A percentile compares a stretch with the other conserved stretches of the same genome.
Evolutionary conservation across 2,113 vertebrate species (phyloP).

Genomic region (Callipepla californica): DNA sequence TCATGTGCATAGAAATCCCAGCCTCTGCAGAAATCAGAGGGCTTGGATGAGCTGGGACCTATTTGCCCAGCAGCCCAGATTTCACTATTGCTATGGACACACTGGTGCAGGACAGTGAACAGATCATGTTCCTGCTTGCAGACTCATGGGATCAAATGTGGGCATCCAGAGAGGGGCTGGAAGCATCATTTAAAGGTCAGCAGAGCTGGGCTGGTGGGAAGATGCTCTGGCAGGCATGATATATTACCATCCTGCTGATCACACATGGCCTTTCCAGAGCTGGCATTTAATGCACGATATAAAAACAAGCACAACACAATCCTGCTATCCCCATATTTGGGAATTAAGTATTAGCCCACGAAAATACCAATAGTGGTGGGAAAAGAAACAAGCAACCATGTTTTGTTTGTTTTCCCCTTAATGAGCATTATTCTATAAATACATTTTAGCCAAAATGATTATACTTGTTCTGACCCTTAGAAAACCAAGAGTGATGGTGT

Average conservation of each 20-base stretch:
- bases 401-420: not conserved
- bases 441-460: rapidly evolving
- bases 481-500: rapidly evolving
- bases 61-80: constrained; percentile 1
- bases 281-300: not conserved
- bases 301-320: not conserved
- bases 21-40: not conserved
- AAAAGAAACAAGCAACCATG: not conserved
- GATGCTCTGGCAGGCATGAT: not conserved
- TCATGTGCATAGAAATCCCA: constrained; percentile 68
- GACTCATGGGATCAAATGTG: not conserved
- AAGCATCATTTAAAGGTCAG: not conserved
- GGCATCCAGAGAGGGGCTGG: not conserved
- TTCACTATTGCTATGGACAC: not conserved
- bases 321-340: rapidly evolving
- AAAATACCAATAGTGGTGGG: not conserved
- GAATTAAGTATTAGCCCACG: not conserved
- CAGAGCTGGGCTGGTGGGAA: not conserved
- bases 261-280: not conserved
- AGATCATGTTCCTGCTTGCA: not conserved
- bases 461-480: not conserved
- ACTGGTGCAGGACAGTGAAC: not conserved
- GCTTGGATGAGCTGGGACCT: not conserved
- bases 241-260: not conserved
- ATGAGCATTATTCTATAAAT: not conserved